These are phyloP conservation scores for Narcine bancroftii DNA, from an alignment of 2,113 vertebrate species.

Conservation along the genomic window DNA sequence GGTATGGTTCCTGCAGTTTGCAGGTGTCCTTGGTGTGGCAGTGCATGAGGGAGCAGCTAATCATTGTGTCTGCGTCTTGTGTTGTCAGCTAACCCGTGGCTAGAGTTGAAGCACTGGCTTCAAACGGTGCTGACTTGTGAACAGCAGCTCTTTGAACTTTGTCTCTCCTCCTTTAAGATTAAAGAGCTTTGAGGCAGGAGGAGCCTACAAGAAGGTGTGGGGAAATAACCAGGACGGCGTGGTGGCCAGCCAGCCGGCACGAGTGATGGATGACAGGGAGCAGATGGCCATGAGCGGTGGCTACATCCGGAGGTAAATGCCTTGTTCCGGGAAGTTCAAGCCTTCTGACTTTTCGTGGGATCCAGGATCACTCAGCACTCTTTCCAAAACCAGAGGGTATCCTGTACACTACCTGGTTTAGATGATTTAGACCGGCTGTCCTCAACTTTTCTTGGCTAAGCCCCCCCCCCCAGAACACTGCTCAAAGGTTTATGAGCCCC, in stretches of 20 bases:
- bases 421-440: too few relatives aligned
- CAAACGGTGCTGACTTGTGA: background rate
- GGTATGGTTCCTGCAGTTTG: too few relatives aligned
- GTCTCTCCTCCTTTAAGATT: background rate
- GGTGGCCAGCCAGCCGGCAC: conserved; percentile 62
- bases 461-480: too few relatives aligned
- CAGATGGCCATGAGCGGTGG: conserved; percentile 70
- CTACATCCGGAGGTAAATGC: conserved; percentile 60
- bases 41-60: too few relatives aligned
- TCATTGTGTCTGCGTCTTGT: background rate
- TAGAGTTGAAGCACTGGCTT: background rate
- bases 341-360: too few relatives aligned
- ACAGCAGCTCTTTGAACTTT: background rate
- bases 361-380: too few relatives aligned
- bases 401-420: too few relatives aligned
- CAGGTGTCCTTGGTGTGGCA: too few relatives aligned
- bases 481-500: too few relatives aligned
- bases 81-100: background rate
- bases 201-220: conserved; percentile 60
- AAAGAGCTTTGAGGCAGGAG: conserved; percentile 55
- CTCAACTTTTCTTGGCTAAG: too few relatives aligned
- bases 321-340: too few relatives aligned
- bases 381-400: too few relatives aligned
- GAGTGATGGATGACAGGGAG: conserved; percentile 62
- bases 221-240: conserved; percentile 58